Evolutionary conservation across 2,797 vertebrate species (phyloP), one percentile per base, ranked within the genome.

Genomic region (Pangasius mekongensis): DNA sequence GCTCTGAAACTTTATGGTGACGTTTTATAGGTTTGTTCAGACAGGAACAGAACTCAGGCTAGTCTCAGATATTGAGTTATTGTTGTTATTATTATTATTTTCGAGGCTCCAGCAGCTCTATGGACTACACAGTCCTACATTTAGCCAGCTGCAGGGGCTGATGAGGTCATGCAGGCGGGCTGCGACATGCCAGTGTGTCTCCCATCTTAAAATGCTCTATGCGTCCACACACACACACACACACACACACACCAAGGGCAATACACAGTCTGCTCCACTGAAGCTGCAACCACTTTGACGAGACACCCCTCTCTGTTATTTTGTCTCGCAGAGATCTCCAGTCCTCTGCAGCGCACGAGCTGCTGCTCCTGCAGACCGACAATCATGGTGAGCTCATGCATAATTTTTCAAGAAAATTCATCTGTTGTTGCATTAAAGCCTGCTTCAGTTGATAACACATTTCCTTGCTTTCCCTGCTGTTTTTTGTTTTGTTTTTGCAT

Each of bases 141-240:
- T 90, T 92, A 91, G 86, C 81, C 85, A 80, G 73, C 88, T 87
- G 73, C 83, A 84, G 83, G 86, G 82, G 80, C 18, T 52, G 90
- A 92, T 92, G 90, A 91, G 91, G 91, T 92, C 91, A 91, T 91
- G 66, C 91, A 91, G 91, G 88, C 90, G 87, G 89, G 89, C 86
- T 87, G 84, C 64, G 56, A 83, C n/a, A 52, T 76, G 64, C 86
- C 76, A 81, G 81, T 84, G 87, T 90, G 89, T 85, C 71, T 69
- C 86, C 83, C 84, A 81, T 60, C 64, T 81, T 81, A 87, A 87
- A 87, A 87, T 56, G 86, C 76, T 80, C 20, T 43, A 81, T 69
- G 39, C 85, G 62, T 58, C n/a, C 58, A 83, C 62, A 60, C 88
- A 56, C 49, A 66, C 33, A 22, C 56, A 66, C 66, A 66, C 66